Evolutionary conservation across 2,888 invertebrate species (phyloP).

Genomic region (Ormyrus nitidulus): DNA sequence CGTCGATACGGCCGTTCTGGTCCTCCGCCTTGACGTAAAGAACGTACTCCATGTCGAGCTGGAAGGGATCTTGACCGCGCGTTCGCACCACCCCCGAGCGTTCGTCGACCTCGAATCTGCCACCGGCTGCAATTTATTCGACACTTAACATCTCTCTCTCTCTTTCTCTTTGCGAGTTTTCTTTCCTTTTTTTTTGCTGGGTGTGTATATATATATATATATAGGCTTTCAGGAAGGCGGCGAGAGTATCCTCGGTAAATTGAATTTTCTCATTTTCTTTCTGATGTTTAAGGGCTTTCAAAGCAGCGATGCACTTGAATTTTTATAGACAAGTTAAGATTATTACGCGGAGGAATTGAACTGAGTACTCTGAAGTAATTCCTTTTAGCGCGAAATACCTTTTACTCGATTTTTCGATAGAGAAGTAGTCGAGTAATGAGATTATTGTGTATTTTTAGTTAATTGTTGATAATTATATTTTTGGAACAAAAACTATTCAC

Average conservation of each 20-base stretch:
- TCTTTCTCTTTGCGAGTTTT: no score
- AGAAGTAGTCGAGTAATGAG: no score
- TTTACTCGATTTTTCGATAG: no score
- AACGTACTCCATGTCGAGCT: constrained; percentile 97
- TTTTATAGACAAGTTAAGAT: not conserved
- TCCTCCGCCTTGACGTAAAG: constrained; percentile 97
- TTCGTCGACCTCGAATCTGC: constrained; percentile 90
- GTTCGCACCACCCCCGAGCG: constrained; percentile 94
- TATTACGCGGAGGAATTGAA: not conserved
- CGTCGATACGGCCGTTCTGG: constrained; percentile 95
- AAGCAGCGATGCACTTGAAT: not conserved
- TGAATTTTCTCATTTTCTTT: not conserved
- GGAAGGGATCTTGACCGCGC: constrained; percentile 92
- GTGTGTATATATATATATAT: no score
- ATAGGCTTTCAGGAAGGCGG: no score
- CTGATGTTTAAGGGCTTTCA: not conserved
- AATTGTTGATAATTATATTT: no score
- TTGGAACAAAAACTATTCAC: no score
- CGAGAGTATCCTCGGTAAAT: not conserved
- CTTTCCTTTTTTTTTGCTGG: no score
- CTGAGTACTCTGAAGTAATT: no score
- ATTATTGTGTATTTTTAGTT: no score
- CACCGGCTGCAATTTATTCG: constrained; percentile 76
- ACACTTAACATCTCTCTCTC: not conserved
- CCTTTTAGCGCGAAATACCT: no score